These are phyloP conservation scores for Brenthis ino DNA, from an alignment of 2,888 invertebrate genomes.

Conservation along the genomic window DNA sequence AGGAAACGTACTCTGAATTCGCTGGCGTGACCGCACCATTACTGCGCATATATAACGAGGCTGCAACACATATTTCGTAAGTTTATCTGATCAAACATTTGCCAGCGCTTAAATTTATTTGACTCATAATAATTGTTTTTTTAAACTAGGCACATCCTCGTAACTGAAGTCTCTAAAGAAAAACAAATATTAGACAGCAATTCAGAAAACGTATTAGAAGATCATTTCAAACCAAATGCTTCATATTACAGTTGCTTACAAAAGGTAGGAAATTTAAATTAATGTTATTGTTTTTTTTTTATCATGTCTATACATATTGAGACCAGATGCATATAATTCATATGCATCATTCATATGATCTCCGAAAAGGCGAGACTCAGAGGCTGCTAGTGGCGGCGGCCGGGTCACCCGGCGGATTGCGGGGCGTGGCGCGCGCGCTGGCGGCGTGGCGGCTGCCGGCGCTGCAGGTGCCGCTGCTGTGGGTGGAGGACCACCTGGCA, in stretches of 20 bases:
- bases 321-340: not conserved
- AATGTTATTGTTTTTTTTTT: not conserved
- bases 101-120: not conserved
- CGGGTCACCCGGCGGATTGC: conserved; percentile 42
- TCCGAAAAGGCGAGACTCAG: conserved; percentile 1
- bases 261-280: not conserved
- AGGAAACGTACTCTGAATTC: conserved; percentile 65
- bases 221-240: conserved; percentile 2
- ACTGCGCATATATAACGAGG: conserved; percentile 65
- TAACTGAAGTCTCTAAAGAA: conserved; percentile 36
- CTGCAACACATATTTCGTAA: conserved; percentile 60
- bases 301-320: not conserved
- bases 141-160: conserved; percentile 37
- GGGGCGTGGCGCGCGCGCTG: conserved; percentile 45
- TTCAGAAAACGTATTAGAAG: not conserved
- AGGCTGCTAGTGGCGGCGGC: conserved; percentile 46
- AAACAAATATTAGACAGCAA: conserved; percentile 17
- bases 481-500: conserved; percentile 40
- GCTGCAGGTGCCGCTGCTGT: conserved; percentile 41
- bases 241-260: conserved; percentile 13
- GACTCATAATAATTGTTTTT: not conserved
- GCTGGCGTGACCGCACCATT: conserved; percentile 61
- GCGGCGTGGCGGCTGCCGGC: conserved; percentile 49
- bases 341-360: too few species aligned
- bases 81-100: conserved; percentile 29